Evolutionary conservation across 2,113 vertebrate species (phyloP).

Genomic region (Carlito syrichta): DNA sequence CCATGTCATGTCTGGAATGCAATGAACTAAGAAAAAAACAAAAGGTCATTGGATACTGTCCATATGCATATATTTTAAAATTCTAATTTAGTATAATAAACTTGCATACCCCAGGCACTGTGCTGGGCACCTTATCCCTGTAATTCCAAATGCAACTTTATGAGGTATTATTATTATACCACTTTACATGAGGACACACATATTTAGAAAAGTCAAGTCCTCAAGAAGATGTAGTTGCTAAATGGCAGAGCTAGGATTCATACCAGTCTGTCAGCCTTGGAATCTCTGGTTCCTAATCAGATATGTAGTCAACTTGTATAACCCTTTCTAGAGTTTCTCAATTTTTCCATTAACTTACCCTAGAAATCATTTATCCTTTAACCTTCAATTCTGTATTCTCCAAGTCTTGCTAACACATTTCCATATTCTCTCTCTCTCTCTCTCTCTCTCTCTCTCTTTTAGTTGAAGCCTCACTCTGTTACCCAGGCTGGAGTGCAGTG

Average conservation of each 20-base stretch:
- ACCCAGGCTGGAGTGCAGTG: too few relatives aligned
- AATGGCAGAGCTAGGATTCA: not conserved
- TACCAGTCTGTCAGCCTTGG: not conserved
- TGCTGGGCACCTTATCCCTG: not conserved
- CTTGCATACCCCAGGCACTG: not conserved
- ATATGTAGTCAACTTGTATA: not conserved
- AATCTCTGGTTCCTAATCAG: not conserved
- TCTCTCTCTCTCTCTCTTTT: too few relatives aligned
- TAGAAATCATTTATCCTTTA: not conserved
- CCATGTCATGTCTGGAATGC: not conserved
- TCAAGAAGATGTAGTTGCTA: not conserved
- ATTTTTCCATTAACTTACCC: not conserved
- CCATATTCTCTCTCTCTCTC: too few relatives aligned
- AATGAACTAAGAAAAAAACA: not conserved
- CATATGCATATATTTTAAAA: not conserved
- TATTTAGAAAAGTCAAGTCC: not conserved
- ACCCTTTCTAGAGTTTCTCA: not conserved
- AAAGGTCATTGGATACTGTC: not conserved
- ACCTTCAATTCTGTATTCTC: not conserved
- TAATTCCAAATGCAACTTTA: not conserved
- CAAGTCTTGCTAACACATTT: not conserved
- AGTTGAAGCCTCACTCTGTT: too few relatives aligned
- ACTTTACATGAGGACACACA: not conserved
- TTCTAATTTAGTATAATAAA: not conserved
- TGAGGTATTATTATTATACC: not conserved